Evolutionary conservation across 2,797 vertebrate species (phyloP), one percentile per base, ranked within the genome.

Genomic region (Lepilemur septentrionalis): DNA sequence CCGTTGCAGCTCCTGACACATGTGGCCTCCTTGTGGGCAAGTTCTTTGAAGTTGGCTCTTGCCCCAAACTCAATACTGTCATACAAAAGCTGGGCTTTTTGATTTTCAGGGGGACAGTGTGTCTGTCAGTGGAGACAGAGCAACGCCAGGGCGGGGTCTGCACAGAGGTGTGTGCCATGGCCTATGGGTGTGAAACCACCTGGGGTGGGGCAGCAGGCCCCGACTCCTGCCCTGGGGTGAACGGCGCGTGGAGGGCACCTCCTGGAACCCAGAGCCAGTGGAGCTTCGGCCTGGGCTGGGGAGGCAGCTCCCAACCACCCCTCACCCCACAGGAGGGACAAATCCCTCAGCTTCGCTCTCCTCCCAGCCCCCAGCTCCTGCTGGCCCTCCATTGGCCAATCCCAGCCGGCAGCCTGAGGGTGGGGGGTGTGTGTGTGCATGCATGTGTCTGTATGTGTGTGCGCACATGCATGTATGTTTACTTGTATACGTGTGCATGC

Each of bases 1-100:
- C 76, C 5, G 2, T 25, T 32, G 25, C 3, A 3, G n/a, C 14
- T 41, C 75, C n/a, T n/a, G n/a, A 48, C 4, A 8, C 1, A 0
- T 0, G 1, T 2, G 2, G 20, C 17, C 79, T 43, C 20, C 2
- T 32, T 12, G n/a, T 25, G 38, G 28, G 1, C 23, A 7, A 50
- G 63, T 69, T 14, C 32, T 38, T 38, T 50, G 28, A 25, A 55
- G 23, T 35, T 2, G 11, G 13, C 55, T 30, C 57, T n/a, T n/a
- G 46, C 12, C 57, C 70, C 30, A 59, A 7, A n/a, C n/a, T 35
- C 7, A 17, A 12, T 17, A 13, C 10, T 1, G 4, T 22, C 28
- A 11, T 1, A 12, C 0, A 25, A 41, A 55, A 55, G 13, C 13
- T 1, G 4, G 30, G 1, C 25, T 8, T 55, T 35, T 67, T 28